Evolutionary conservation across 2,113 vertebrate species (phyloP).

Genomic region (Pogona vitticeps): DNA sequence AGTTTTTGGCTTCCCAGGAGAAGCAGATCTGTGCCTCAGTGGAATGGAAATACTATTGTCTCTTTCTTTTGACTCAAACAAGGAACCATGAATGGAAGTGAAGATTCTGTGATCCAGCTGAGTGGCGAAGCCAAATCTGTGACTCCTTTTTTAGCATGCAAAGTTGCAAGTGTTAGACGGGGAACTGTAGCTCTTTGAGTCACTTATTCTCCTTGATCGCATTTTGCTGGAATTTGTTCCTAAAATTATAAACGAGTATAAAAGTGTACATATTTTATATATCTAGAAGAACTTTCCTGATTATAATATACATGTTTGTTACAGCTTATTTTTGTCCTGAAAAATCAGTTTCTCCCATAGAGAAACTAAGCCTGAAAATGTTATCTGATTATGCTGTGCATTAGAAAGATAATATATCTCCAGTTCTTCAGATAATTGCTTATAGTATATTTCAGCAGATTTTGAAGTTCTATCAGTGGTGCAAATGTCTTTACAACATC

Average conservation of each 20-base stretch:
- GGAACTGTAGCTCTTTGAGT: background rate
- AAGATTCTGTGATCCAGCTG: conserved; percentile 2
- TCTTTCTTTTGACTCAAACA: background rate
- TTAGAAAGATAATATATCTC: too few relatives aligned
- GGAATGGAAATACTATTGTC: background rate
- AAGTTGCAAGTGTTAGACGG: background rate
- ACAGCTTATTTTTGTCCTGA: too few relatives aligned
- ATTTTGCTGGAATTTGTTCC: background rate
- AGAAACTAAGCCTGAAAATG: too few relatives aligned
- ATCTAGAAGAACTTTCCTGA: conserved; percentile 8
- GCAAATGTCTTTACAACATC: too few relatives aligned
- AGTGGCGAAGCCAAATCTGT: background rate
- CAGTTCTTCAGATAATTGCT: too few relatives aligned
- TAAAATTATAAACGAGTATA: background rate
- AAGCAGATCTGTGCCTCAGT: background rate
- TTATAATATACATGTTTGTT: background rate
- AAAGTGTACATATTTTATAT: background rate
- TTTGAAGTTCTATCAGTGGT: too few relatives aligned
- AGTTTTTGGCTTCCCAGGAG: background rate
- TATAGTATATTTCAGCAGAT: too few relatives aligned
- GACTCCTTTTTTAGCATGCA: background rate
- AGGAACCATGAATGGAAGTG: background rate
- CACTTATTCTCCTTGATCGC: conserved; percentile 1
- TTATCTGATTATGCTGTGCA: too few relatives aligned
- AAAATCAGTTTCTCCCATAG: too few relatives aligned